Conservation (phyloP, 2,797 vertebrate species). For the Clamator glandarius region DNA sequence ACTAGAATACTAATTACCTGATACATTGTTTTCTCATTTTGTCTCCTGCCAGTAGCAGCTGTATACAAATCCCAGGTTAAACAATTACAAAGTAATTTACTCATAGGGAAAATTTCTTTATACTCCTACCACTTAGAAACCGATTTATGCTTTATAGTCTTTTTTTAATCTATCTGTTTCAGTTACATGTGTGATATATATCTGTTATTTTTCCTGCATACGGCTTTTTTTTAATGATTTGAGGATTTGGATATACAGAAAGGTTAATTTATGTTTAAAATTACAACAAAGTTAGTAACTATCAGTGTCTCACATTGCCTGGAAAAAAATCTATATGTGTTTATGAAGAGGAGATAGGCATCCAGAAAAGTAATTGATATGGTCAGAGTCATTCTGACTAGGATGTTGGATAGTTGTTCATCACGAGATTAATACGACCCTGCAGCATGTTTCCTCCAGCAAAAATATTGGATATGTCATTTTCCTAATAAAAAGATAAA, state of each 20-base stretch:
- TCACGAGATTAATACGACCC: background rate
- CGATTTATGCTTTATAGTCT: background rate
- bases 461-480: background rate
- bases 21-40: slow-evolving; percentile 4
- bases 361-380: background rate
- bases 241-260: background rate
- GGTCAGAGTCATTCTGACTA: background rate
- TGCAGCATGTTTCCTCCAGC: background rate
- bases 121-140: background rate
- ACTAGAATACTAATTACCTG: background rate
- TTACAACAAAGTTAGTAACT: background rate
- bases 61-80: background rate
- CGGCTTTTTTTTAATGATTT: background rate
- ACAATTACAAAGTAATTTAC: background rate
- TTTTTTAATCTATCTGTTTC: background rate
- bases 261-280: background rate
- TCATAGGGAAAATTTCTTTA: background rate
- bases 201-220: background rate
- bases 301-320: background rate
- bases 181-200: background rate
- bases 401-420: background rate
- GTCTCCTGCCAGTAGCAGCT: background rate
- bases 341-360: background rate
- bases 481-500: background rate
- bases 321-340: background rate